Percentiles rank a stretch among this genome's conserved stretches.
phyloP scores from a whole-genome alignment of 1,140 invertebrate species.

The Brachionus koreanus region DNA sequence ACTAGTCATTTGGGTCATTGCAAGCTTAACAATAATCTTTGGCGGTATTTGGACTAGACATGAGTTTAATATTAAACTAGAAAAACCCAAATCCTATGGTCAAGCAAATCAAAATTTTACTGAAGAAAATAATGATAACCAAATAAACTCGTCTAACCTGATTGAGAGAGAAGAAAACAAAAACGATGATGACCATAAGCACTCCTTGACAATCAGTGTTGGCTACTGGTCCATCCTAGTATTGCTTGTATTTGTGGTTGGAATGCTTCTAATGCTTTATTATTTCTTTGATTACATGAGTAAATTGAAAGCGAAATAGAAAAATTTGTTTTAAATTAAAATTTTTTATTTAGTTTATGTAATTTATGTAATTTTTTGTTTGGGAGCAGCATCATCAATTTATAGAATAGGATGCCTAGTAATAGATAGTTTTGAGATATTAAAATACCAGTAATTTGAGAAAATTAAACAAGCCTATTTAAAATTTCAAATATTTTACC shows the following conservation, averaged over 20 bases:
- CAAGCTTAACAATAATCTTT: background rate
- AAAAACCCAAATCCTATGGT: background rate
- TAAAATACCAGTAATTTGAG: background rate
- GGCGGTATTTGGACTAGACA: background rate
- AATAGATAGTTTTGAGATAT: background rate
- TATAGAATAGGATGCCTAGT: constrained; percentile 12
- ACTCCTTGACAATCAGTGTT: constrained; percentile 11
- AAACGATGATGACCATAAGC: constrained; percentile 1
- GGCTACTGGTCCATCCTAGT: background rate
- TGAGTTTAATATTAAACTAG: constrained; percentile 21
- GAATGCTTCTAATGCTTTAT: constrained; percentile 32
- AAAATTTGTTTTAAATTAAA: background rate
- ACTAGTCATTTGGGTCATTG: constrained; percentile 31
- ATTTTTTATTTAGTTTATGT: constrained; percentile 19
- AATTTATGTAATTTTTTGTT: constrained; percentile 33
- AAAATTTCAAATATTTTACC: background rate
- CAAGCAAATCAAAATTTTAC: background rate
- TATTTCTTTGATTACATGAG: constrained; percentile 41
- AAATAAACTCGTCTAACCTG: background rate
- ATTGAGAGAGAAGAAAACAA: background rate
- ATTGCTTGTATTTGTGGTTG: constrained; percentile 28
- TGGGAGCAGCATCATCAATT: constrained; percentile 21
- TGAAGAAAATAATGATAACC: background rate
- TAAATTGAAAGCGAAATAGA: background rate
- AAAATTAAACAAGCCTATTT: background rate